Conservation (phyloP, 2,888 invertebrate genomes). For the Dynastes hyllus region DNA sequence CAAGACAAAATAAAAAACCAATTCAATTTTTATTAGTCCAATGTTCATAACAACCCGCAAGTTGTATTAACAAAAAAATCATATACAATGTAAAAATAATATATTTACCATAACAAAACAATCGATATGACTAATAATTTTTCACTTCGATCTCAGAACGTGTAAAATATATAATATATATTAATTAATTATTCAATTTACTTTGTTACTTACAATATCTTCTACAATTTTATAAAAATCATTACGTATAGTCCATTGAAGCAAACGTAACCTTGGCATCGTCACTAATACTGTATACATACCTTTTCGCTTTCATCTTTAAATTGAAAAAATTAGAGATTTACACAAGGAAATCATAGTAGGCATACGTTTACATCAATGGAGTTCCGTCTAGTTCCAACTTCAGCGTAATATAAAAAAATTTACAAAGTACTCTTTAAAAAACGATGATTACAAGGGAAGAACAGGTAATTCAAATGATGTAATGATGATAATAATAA, state of each 20-base stretch:
- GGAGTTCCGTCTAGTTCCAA: conserved; percentile 19
- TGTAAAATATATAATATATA: conserved; percentile 17
- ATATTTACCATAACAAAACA: conserved; percentile 31
- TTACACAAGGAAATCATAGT: background rate
- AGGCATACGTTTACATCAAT: conserved; percentile 26
- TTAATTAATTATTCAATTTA: conserved; percentile 8
- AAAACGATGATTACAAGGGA: background rate
- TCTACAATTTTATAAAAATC: conserved; percentile 26
- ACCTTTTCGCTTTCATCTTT: background rate
- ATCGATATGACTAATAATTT: conserved; percentile 37
- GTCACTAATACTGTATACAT: conserved; percentile 23
- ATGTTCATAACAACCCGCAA: conserved; percentile 33
- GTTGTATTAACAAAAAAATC: conserved; percentile 37
- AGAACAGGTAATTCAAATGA: conserved; percentile 12
- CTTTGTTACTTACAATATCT: conserved; percentile 26
- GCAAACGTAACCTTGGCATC: conserved; percentile 5
- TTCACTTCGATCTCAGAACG: background rate
- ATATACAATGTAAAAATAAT: conserved; percentile 41
- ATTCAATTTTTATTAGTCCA: conserved; percentile 33
- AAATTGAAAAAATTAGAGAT: background rate
- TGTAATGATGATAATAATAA: background rate
- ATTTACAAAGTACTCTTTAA: background rate
- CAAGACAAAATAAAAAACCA: conserved; percentile 18
- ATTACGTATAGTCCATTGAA: conserved; percentile 40
- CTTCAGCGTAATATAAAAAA: conserved; percentile 17